A percentile compares a stretch with the other conserved stretches of the same genome.
Evolutionary conservation across 2,797 vertebrate species (phyloP).

Genomic region (Cyprinodon diabolis): DNA sequence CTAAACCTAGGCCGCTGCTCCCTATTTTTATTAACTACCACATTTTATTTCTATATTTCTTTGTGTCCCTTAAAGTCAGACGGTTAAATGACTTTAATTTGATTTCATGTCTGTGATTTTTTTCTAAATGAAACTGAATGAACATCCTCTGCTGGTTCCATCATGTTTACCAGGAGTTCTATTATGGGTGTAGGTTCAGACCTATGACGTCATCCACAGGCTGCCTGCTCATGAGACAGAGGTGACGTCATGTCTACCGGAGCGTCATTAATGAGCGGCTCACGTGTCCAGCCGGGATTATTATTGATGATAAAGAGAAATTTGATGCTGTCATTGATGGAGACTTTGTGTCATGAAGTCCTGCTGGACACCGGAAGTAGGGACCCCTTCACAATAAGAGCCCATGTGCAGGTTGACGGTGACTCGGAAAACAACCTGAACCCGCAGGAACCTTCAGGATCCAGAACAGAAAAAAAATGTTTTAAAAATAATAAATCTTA

Average conservation of each 20-base stretch:
- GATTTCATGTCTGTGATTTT: too few relatives aligned
- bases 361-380: conserved; percentile 20
- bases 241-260: conserved; percentile 30
- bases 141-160: background rate
- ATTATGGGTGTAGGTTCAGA: background rate
- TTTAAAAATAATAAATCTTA: background rate
- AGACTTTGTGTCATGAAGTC: background rate
- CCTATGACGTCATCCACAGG: conserved; percentile 2
- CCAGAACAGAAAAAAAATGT: background rate
- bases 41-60: too few relatives aligned
- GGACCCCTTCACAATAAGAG: conserved; percentile 46
- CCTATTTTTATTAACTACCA: too few relatives aligned
- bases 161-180: background rate
- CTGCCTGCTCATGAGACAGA: background rate
- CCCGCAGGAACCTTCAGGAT: too few relatives aligned
- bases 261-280: background rate
- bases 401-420: background rate
- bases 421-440: background rate
- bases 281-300: conserved; percentile 11
- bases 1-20: too few relatives aligned
- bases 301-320: background rate
- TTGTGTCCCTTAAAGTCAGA: too few relatives aligned
- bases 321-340: background rate
- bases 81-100: too few relatives aligned
- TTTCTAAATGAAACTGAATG: background rate